Conservation (phyloP, 1,140 invertebrate genomes). For the Pararge aegeria region DNA sequence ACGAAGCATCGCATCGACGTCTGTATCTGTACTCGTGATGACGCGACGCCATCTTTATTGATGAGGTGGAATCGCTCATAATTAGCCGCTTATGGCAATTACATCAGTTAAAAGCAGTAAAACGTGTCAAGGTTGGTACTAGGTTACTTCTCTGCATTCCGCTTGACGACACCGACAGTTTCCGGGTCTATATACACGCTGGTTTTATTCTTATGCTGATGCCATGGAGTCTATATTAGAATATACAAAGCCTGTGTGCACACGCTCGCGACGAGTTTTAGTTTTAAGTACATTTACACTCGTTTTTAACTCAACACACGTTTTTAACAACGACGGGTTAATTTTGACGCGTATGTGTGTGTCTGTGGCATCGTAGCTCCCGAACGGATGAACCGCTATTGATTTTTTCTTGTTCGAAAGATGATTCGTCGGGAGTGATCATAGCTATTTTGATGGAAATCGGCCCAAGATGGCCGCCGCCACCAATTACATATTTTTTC, state of each 20-base stretch:
- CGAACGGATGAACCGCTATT: no score
- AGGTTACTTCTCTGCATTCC: conserved; percentile 41
- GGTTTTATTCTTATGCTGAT: conserved; percentile 33
- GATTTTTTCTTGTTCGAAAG: no score
- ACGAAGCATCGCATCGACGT: conserved; percentile 41
- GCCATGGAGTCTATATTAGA: conserved; percentile 28
- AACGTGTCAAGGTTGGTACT: conserved; percentile 60
- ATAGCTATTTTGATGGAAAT: no score
- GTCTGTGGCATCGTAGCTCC: no score
- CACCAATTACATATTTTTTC: no score
- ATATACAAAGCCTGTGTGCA: conserved; percentile 20
- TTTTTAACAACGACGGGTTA: no score
- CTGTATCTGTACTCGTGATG: conserved; percentile 34
- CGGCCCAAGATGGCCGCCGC: no score
- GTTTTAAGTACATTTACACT: conserved; percentile 26
- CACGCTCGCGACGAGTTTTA: conserved; percentile 19
- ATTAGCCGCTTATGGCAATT: conserved; percentile 51
- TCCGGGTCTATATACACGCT: conserved; percentile 46
- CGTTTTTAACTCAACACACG: neutral
- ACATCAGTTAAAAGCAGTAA: conserved; percentile 41
- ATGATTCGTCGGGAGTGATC: no score
- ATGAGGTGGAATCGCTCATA: conserved; percentile 46
- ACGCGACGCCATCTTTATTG: conserved; percentile 44
- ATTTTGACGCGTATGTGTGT: no score
- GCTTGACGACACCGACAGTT: conserved; percentile 51